phyloP scores from a whole-genome alignment of 1,140 invertebrate genomes.

The Ceratitis capitata region DNA sequence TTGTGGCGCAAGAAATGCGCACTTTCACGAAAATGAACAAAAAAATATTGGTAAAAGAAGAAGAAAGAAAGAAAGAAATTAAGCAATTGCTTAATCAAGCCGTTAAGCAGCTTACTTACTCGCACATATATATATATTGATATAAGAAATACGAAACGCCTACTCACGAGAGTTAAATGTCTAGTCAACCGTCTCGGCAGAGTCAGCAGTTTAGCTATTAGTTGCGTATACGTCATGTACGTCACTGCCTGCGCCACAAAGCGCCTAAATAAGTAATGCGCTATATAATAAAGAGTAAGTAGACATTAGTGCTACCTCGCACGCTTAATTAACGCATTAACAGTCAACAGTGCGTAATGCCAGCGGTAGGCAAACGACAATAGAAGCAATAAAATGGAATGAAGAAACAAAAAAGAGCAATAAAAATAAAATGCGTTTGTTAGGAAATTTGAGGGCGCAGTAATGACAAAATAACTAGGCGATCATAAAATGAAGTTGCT shows the following conservation, averaged over 20 bases:
- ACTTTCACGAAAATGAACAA: too few relatives aligned
- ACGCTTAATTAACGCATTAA: slow-evolving; percentile 32
- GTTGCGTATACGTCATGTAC: neutral
- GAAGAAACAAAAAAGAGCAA: neutral
- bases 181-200: neutral
- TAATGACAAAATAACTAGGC: neutral
- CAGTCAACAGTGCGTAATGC: neutral
- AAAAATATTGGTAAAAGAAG: too few relatives aligned
- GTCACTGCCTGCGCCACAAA: neutral
- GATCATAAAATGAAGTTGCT: neutral
- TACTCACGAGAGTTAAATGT: neutral
- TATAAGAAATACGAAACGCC: neutral
- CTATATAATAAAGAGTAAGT: neutral
- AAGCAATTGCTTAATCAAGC: neutral
- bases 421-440: neutral
- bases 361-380: too few relatives aligned
- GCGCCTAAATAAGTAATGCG: neutral
- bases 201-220: neutral
- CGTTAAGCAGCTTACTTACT: neutral
- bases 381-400: neutral
- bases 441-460: neutral
- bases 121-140: too few relatives aligned
- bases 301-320: neutral
- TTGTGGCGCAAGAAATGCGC: too few relatives aligned
- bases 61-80: neutral